phyloP scores from a whole-genome alignment of 2,113 vertebrate genomes.

The Pongo pygmaeus region DNA sequence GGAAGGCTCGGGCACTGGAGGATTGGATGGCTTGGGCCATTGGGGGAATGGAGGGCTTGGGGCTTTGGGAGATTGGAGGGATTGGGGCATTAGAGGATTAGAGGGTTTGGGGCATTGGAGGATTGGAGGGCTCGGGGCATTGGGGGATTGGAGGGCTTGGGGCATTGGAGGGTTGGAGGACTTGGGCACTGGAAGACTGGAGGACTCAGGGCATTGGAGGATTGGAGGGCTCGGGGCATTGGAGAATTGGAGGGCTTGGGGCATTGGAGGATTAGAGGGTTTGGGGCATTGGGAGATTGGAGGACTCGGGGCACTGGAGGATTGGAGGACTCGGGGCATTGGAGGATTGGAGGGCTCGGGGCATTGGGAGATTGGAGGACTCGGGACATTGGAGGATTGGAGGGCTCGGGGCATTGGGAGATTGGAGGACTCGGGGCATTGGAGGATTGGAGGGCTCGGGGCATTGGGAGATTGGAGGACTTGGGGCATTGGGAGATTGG shows the following conservation, averaged over 20 bases:
- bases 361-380: accelerated
- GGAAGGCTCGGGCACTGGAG: background rate
- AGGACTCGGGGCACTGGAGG: no score
- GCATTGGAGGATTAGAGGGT: no score
- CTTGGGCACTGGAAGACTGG: background rate
- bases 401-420: background rate
- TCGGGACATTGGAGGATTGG: accelerated
- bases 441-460: background rate
- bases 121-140: no score
- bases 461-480: background rate
- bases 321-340: accelerated
- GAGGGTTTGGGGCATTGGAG: background rate
- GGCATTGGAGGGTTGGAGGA: no score
- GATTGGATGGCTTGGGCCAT: no score
- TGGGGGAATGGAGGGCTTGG: background rate
- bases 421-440: accelerated
- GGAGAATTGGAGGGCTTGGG: accelerated
- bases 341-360: accelerated
- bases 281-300: accelerated
- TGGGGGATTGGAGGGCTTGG: background rate
- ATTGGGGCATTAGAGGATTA: background rate
- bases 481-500: no score
- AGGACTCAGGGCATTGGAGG: background rate
- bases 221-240: no score
- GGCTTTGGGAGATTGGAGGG: background rate